phyloP scores from a whole-genome alignment of 2,888 invertebrate species.

The Lordiphosa fenestrarum region DNA sequence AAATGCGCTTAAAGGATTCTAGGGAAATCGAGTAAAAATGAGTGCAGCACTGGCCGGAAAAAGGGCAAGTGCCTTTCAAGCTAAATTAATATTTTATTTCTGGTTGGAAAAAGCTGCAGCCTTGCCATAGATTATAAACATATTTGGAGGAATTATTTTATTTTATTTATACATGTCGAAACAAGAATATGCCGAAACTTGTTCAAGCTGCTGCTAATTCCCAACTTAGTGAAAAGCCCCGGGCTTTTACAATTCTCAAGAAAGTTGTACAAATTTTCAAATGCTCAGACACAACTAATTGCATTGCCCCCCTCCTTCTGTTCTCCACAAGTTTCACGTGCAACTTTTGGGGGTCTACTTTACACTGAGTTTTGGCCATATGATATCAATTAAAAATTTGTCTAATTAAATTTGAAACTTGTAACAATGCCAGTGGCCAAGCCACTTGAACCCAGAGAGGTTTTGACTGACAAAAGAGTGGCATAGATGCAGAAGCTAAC shows the following conservation, averaged over 20 bases:
- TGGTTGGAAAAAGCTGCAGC: too few relatives aligned
- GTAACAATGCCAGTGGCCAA: slow-evolving; percentile 59
- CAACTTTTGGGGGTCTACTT: slow-evolving; percentile 28
- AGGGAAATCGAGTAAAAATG: slow-evolving; percentile 33
- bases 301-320: slow-evolving; percentile 19
- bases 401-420: slow-evolving; percentile 74
- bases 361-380: slow-evolving; percentile 55
- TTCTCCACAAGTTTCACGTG: slow-evolving; percentile 28
- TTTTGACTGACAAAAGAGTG: slow-evolving; percentile 3
- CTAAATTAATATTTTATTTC: too few relatives aligned
- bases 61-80: too few relatives aligned
- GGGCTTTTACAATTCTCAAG: slow-evolving; percentile 24
- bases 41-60: background rate
- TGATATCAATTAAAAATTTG: slow-evolving; percentile 76
- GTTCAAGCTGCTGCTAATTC: background rate
- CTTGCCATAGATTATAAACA: too few relatives aligned
- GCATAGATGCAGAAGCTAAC: background rate
- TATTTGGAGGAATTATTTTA: too few relatives aligned
- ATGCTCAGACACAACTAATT: slow-evolving; percentile 36
- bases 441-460: slow-evolving; percentile 59
- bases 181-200: background rate
- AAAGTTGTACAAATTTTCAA: slow-evolving; percentile 17
- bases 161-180: too few relatives aligned
- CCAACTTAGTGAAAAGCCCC: background rate
- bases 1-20: slow-evolving; percentile 39